Percentiles rank a stretch among this genome's conserved stretches.
phyloP scores from a whole-genome alignment of 64 coral and sea anemone genomes.

The Actinia tenebrosa region DNA sequence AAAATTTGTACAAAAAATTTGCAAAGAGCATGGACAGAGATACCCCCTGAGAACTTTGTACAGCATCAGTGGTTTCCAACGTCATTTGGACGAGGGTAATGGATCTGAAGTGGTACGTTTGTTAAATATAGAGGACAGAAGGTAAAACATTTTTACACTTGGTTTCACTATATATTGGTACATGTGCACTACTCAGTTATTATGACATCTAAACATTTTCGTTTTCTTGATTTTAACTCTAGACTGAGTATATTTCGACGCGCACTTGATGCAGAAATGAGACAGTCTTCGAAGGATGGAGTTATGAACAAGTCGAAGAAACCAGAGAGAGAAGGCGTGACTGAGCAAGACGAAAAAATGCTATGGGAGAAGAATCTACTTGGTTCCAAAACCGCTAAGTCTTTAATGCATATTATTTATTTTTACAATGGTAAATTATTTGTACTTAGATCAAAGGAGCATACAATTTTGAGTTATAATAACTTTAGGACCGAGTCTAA shows the following conservation, averaged over 20 bases:
- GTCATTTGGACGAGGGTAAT: background rate
- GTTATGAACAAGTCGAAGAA: background rate
- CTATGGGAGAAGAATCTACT: conserved; percentile 43
- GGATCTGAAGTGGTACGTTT: background rate
- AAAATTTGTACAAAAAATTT: conserved; percentile 34
- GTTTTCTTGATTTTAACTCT: background rate
- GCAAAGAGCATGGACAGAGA: background rate
- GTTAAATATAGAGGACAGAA: background rate
- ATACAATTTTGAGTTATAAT: conserved; percentile 12
- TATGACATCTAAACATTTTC: background rate
- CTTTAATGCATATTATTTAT: conserved; percentile 1
- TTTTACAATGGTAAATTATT: conserved; percentile 28
- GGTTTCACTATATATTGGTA: background rate
- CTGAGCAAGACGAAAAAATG: background rate
- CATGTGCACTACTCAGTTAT: background rate
- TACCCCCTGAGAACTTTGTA: background rate
- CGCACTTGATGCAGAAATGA: too few species aligned
- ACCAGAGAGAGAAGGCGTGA: background rate
- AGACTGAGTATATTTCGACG: background rate
- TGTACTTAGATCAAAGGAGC: background rate
- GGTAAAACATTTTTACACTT: background rate
- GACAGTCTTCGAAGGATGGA: too few species aligned
- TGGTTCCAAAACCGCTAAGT: too few species aligned
- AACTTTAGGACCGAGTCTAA: background rate
- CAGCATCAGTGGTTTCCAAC: background rate